Conservation (phyloP, 1,140 invertebrate genomes). For the Wiebesia pumilae region DNA sequence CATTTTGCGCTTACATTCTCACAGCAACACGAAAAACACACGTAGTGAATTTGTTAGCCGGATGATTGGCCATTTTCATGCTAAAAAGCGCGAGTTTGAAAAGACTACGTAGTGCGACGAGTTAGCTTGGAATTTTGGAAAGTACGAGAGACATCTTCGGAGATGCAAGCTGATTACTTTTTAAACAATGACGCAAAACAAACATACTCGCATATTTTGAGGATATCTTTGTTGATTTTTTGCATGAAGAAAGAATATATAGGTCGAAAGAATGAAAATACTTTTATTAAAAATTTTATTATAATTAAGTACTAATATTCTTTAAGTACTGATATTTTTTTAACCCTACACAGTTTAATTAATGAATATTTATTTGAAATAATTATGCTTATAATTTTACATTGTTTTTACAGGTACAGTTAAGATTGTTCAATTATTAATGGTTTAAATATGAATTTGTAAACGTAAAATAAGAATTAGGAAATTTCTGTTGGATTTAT, state of each 20-base stretch:
- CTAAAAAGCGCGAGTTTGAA: constrained; percentile 55
- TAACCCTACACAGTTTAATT: no score
- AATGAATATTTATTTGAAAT: no score
- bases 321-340: no score
- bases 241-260: not conserved
- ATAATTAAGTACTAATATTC: no score
- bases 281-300: no score
- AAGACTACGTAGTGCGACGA: not conserved
- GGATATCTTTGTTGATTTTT: not conserved
- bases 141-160: not conserved
- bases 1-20: constrained; percentile 18
- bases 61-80: constrained; percentile 72
- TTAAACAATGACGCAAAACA: constrained; percentile 31
- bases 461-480: no score
- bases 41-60: constrained; percentile 64
- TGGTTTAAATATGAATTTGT: no score
- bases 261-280: not conserved
- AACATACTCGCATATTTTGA: not conserved
- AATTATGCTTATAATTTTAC: no score
- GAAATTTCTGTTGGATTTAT: no score
- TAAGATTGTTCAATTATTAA: no score
- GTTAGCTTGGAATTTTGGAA: not conserved
- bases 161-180: constrained; percentile 40
- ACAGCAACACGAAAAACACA: constrained; percentile 5
- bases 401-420: no score